Base-by-base conservation (phyloP, 1,140 invertebrate genomes). In the Caenorhabditis brenneri region DNA sequence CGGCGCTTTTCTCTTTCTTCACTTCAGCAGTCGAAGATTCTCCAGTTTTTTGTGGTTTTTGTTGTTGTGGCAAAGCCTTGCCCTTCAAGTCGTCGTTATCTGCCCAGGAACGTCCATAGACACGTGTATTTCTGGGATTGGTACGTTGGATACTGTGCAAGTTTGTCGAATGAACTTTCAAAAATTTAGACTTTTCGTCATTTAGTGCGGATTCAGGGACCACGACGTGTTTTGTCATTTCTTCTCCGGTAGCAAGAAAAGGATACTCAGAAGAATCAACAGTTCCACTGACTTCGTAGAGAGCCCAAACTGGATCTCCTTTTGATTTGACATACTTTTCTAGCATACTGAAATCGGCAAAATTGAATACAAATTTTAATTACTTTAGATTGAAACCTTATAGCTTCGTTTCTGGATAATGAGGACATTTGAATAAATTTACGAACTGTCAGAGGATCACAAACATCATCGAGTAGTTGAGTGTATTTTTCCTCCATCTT, bases 281-380 rank as follows among this genome's bases (percentile, higher is more conserved):
- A 74, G n/a, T 24, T 42, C 65, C 65, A 74, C 19, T 74, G n/a
- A 74, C n/a, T 74, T 74, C 65, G 33, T 74, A 74, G 10, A 74
- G 65, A 0, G 65, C 65, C 65, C 65, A 74, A 7, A 74, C n/a
- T 10, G 65, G 65, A 1, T 74, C 36, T 46, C 36, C 36, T 42
- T 74, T 74, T 15, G 22, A 15, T 46, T 74, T 15, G 4, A 74
- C 10, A 31, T 74, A 74, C 12, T 74, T n/a, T 27, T 74, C 65
- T 12, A 74, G n/a, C 2, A 24, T 31, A 15, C 65, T 74, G 65
- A 22, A 74, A 42, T 7, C 19, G 2, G 1, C 3, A 5, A 58
- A 36, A 19, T 33, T 36, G 10, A 19, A 19, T 65, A 19, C 15
- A 19, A 31, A 19, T 4, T 36, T 33, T 36, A 0, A 22, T 6